These are phyloP conservation scores for Helicoverpa assulta DNA, from an alignment of 2,888 invertebrate genomes.

Conservation along the genomic window DNA sequence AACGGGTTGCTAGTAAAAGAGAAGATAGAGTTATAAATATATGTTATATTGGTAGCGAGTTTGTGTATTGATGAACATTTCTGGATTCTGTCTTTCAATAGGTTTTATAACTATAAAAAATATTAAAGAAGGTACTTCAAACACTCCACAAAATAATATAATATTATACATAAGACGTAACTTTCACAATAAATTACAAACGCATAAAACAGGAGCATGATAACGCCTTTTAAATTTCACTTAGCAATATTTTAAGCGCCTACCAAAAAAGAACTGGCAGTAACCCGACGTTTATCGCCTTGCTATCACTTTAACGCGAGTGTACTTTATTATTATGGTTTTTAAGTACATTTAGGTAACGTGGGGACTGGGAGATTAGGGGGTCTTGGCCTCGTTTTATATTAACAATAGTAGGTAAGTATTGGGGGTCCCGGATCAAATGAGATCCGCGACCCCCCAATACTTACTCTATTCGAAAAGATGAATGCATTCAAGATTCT, in stretches of 20 bases:
- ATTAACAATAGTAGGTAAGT: no score
- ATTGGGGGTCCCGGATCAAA: no score
- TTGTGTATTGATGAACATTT: no score
- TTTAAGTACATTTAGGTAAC: constrained; percentile 7
- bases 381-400: no score
- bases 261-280: constrained; percentile 43
- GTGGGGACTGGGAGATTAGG: constrained; percentile 6
- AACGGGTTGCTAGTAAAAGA: no score
- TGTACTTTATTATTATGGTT: constrained; percentile 25
- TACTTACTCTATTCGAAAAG: no score
- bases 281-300: constrained; percentile 45
- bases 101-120: not conserved
- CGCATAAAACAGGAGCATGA: constrained; percentile 26
- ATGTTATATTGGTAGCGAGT: no score
- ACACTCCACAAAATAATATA: not conserved
- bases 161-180: not conserved
- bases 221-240: constrained; percentile 46
- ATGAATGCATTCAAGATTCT: no score
- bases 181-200: constrained; percentile 9
- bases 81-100: no score
- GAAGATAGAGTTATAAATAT: no score
- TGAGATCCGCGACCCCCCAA: no score
- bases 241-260: constrained; percentile 54
- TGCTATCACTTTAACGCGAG: constrained; percentile 33
- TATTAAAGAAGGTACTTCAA: not conserved